These are phyloP conservation scores for Zosterops borbonicus DNA, from an alignment of 2,113 vertebrate species.

Conservation along the genomic window DNA sequence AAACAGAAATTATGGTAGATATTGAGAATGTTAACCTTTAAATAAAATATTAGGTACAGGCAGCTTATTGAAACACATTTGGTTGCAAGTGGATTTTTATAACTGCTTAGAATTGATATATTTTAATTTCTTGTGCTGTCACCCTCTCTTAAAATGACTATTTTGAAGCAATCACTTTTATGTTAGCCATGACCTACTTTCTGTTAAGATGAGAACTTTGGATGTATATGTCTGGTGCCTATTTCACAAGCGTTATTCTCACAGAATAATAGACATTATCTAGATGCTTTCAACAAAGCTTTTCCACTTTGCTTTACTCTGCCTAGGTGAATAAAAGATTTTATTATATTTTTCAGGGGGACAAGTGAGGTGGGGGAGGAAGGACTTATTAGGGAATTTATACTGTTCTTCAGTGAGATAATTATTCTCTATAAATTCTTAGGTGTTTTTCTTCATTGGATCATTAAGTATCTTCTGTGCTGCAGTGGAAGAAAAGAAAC, in stretches of 20 bases:
- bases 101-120: not conserved
- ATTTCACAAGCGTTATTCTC: not conserved
- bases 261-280: not conserved
- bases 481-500: not conserved
- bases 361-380: not conserved
- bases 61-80: not conserved
- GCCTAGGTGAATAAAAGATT: not conserved
- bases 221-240: not conserved
- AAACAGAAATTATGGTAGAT: not conserved
- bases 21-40: not conserved
- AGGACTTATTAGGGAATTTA: not conserved
- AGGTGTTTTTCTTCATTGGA: not conserved
- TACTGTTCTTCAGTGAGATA: not conserved
- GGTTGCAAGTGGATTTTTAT: not conserved
- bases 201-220: not conserved
- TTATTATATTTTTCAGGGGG: not conserved
- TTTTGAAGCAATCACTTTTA: not conserved
- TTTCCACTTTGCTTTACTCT: not conserved
- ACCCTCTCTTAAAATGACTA: not conserved
- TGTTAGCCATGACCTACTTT: conserved; percentile 17
- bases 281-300: not conserved
- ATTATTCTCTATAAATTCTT: not conserved
- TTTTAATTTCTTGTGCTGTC: conserved; percentile 7
- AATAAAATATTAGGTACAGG: not conserved
- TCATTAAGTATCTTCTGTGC: not conserved